Base-by-base conservation (phyloP, 1,140 invertebrate genomes). In the Sinonovacula constricta region DNA sequence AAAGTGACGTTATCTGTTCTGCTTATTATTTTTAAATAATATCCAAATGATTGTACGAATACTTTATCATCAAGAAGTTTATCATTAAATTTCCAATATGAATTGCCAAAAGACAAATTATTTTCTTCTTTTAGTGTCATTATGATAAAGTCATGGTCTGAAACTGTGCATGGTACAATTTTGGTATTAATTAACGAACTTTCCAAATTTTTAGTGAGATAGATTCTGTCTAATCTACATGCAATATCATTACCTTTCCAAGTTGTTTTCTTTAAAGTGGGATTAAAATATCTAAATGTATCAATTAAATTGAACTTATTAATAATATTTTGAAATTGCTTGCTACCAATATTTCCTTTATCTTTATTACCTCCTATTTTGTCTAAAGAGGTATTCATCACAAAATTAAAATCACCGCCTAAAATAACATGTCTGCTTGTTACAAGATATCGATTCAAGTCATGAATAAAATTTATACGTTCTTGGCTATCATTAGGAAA, bases 11-110 rank as follows among this genome's bases (percentile, higher is more conserved):
- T 34, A 15, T 51, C 30, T 22, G 24, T 54, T 36, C 36, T 56
- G 24, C 33, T 54, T 18, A 62, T 74, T 26, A 63, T 22, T 59
- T 59, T n/a, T 30, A 36, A 71, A 83, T 80, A 76, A 57, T 34
- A 70, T 14, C 57, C 34, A 74, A 82, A 75, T 22, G 4, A 18
- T 10, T 12, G 15, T n/a, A 57, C 22, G 70, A 82, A 84, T 18
- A 30, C 63, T 33, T 66, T 49, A 66, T 84, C 81, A n/a, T 71
- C 18, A 34, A 84, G 51, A 15, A 81, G 51, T 49, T 66, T 62
- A 49, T 74, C 77, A 31, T 83, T 83, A 34, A 81, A 76, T 69
- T 85, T 83, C 78, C 81, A 83, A 76, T 69, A 83, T 18, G 75
- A 77, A 12, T 56, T 56, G 7, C 81, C 83, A 39, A 72, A 51